Evolutionary conservation across 2,888 invertebrate genomes (phyloP).

Genomic region (Spodoptera exigua): DNA sequence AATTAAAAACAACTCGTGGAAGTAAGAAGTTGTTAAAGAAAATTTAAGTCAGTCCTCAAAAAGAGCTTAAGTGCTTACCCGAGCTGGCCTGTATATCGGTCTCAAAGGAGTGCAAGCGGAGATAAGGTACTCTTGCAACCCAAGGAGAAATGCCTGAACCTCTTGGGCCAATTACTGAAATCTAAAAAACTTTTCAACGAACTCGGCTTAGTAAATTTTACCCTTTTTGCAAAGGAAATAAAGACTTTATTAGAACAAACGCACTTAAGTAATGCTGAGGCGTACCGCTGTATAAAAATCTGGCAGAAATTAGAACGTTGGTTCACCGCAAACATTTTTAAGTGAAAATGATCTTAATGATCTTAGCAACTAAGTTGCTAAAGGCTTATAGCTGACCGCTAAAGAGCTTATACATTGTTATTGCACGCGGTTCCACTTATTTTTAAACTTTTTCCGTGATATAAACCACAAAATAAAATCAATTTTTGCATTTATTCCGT

Average conservation of each 20-base stretch:
- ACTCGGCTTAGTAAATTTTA: too few species aligned
- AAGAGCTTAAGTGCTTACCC: conserved; percentile 11
- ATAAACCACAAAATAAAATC: too few species aligned
- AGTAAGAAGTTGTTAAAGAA: conserved; percentile 6
- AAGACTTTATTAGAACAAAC: too few species aligned
- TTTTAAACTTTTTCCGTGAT: too few species aligned
- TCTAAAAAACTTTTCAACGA: conserved; percentile 30
- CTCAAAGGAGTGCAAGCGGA: conserved; percentile 52
- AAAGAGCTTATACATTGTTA: neutral
- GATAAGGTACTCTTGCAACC: conserved; percentile 47
- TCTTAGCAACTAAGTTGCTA: neutral
- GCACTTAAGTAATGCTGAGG: neutral
- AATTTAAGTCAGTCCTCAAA: conserved; percentile 18
- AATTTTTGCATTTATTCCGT: too few species aligned
- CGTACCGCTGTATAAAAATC: conserved; percentile 8
- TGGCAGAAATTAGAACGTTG: conserved; percentile 2
- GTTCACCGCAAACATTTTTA: neutral
- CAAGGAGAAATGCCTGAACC: conserved; percentile 39
- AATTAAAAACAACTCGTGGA: too few species aligned
- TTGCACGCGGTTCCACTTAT: too few species aligned
- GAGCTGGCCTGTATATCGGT: conserved; percentile 31
- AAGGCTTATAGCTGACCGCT: too few species aligned
- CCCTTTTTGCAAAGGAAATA: too few species aligned
- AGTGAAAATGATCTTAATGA: neutral
- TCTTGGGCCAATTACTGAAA: conserved; percentile 40